These are phyloP conservation scores for Synanthedon tipuliformis DNA, from an alignment of 2,888 invertebrate species.

Conservation along the genomic window DNA sequence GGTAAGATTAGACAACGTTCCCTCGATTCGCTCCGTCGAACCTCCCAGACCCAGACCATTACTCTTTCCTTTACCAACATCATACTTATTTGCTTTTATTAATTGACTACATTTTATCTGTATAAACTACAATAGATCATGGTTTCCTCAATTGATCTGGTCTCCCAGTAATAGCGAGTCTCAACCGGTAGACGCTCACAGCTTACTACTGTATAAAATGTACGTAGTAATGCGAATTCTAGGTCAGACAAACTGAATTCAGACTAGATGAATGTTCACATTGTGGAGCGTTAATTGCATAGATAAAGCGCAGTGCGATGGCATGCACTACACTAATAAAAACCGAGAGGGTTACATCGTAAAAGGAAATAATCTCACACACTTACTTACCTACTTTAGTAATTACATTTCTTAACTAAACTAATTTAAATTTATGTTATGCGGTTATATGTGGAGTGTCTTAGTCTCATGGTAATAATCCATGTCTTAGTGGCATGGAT, in stretches of 20 bases:
- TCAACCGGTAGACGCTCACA: not conserved
- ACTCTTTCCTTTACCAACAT: constrained; percentile 30
- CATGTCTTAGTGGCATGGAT: too few species aligned
- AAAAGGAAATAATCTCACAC: too few species aligned
- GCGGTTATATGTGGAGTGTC: too few species aligned
- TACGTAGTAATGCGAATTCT: not conserved
- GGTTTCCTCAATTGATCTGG: constrained; percentile 13
- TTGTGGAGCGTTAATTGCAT: constrained; percentile 66
- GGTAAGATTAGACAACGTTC: constrained; percentile 52
- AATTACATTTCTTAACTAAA: too few species aligned
- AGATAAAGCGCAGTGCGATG: constrained; percentile 57
- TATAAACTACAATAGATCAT: constrained; percentile 3
- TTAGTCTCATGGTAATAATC: too few species aligned
- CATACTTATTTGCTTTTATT: constrained; percentile 31
- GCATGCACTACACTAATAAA: constrained; percentile 19
- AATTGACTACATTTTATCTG: constrained; percentile 30
- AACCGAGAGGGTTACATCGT: too few species aligned
- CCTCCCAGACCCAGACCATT: constrained; percentile 16
- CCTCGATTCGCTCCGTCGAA: constrained; percentile 33
- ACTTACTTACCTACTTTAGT: too few species aligned
- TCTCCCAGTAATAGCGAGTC: too few species aligned
- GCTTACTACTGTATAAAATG: not conserved
- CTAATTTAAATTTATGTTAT: too few species aligned
- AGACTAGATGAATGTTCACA: constrained; percentile 63
- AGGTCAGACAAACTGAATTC: constrained; percentile 44